Evolutionary conservation across 2,888 invertebrate species (phyloP).

Genomic region (Gortyna flavago): DNA sequence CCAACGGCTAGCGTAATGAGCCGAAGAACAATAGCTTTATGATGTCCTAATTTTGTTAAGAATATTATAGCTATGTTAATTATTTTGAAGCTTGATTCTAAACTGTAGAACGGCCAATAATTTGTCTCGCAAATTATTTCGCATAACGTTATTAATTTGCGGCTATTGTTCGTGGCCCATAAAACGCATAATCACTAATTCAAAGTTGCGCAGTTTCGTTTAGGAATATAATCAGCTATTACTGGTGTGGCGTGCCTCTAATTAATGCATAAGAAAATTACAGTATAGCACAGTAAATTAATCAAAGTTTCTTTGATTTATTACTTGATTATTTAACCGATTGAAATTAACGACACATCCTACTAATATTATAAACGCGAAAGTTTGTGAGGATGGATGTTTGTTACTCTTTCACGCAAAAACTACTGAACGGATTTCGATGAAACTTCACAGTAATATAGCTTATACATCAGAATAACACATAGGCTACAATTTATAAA

Average conservation of each 20-base stretch:
- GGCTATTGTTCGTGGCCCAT: slow-evolving; percentile 27
- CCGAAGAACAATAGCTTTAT: slow-evolving; percentile 68
- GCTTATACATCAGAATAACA: too few species aligned
- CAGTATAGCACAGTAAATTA: neutral
- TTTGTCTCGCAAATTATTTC: slow-evolving; percentile 33
- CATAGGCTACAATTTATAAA: too few species aligned
- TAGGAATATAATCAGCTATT: slow-evolving; percentile 20
- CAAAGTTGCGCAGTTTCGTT: neutral
- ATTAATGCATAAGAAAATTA: slow-evolving; percentile 12
- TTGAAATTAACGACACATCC: neutral
- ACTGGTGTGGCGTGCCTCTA: neutral
- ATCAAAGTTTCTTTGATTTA: slow-evolving; percentile 7
- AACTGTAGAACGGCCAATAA: slow-evolving; percentile 16
- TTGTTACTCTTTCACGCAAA: too few species aligned
- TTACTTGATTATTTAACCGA: neutral
- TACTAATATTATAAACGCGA: too few species aligned
- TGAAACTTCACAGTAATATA: too few species aligned
- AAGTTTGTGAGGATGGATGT: too few species aligned
- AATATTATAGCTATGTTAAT: slow-evolving; percentile 30
- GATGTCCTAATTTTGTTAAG: slow-evolving; percentile 64
- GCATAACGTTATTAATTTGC: slow-evolving; percentile 40
- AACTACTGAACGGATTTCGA: too few species aligned
- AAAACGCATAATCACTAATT: slow-evolving; percentile 12
- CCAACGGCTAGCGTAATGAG: slow-evolving; percentile 62
- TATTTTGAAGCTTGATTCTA: slow-evolving; percentile 14